Conservation (phyloP, 2,797 vertebrate genomes). For the Babyrousa celebensis region DNA sequence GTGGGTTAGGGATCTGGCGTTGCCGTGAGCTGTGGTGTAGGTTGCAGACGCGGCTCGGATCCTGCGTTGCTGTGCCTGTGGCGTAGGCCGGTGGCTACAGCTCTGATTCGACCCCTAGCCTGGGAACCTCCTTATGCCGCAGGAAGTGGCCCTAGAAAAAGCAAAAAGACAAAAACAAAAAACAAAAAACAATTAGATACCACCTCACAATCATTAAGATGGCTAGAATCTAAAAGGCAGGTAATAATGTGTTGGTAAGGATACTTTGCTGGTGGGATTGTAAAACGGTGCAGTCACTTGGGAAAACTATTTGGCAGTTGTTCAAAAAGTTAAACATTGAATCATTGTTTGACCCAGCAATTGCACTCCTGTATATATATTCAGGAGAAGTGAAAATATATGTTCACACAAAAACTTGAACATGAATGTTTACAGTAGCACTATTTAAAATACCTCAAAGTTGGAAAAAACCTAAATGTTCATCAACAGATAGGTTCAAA, state of each 20-base stretch:
- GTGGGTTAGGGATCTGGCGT: too few species aligned
- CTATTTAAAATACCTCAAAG: neutral
- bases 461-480: neutral
- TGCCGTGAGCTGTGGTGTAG: too few species aligned
- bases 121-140: too few species aligned
- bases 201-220: neutral
- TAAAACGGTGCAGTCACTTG: neutral
- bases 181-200: neutral
- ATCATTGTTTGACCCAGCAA: neutral
- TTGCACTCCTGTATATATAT: neutral
- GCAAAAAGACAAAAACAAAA: too few species aligned
- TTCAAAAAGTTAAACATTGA: neutral
- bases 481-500: neutral
- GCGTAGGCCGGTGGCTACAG: too few species aligned
- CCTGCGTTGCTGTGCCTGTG: too few species aligned
- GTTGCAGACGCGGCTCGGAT: too few species aligned
- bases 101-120: too few species aligned
- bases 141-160: too few species aligned
- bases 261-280: neutral
- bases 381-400: neutral
- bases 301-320: neutral
- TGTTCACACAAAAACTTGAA: neutral
- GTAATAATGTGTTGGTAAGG: neutral
- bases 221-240: neutral
- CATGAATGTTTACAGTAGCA: neutral